Percentiles rank a stretch among this genome's conserved stretches.
phyloP scores from a whole-genome alignment of 2,888 invertebrate species.

The Mactromeris polynyma region DNA sequence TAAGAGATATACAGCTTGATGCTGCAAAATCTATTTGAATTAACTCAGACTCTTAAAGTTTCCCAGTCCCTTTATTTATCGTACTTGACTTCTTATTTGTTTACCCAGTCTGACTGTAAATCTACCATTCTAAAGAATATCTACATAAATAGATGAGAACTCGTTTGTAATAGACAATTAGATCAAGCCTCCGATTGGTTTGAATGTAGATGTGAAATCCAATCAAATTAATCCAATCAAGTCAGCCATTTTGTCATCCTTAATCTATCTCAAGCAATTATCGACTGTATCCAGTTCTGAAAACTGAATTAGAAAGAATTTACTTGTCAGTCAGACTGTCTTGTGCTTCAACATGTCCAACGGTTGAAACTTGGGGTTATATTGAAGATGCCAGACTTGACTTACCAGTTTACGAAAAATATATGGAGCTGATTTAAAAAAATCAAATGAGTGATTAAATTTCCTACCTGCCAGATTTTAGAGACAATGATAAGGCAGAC shows the following conservation, averaged over 20 bases:
- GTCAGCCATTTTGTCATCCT: conserved; percentile 32
- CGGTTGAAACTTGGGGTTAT: not conserved
- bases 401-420: not conserved
- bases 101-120: not conserved
- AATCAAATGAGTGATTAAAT: not conserved
- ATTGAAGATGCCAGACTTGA: not conserved
- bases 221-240: conserved; percentile 52
- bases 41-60: too few relatives aligned
- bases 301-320: conserved; percentile 49
- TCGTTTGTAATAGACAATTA: conserved; percentile 44
- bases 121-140: not conserved
- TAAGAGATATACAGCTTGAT: too few relatives aligned
- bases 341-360: not conserved
- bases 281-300: conserved; percentile 37
- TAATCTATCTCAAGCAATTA: conserved; percentile 48
- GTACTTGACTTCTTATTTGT: not conserved
- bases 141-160: conserved; percentile 38
- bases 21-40: too few relatives aligned
- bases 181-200: conserved; percentile 44
- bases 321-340: conserved; percentile 20
- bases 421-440: not conserved
- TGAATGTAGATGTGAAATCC: conserved; percentile 29
- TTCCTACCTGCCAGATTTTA: not conserved
- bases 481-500: not conserved
- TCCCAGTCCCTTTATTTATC: too few relatives aligned